phyloP scores from a whole-genome alignment of 2,113 vertebrate species.

The Ceyx margarethae region DNA sequence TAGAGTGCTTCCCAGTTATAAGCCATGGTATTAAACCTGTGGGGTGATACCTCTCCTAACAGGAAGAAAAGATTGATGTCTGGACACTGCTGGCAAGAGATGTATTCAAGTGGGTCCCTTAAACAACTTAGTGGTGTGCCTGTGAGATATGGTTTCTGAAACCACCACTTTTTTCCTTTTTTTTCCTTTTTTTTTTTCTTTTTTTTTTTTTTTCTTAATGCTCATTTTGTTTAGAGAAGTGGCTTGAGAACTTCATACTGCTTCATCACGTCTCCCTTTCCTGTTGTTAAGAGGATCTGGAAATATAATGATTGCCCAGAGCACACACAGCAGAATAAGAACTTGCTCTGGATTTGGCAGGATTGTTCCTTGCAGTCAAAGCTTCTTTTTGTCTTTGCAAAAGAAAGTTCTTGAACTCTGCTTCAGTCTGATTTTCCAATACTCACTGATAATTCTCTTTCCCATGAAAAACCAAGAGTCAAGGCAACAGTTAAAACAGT shows the following conservation, averaged over 20 bases:
- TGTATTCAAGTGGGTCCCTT: background rate
- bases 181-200: background rate
- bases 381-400: background rate
- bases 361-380: background rate
- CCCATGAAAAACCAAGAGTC: background rate
- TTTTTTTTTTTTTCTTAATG: background rate
- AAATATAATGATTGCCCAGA: background rate
- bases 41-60: background rate
- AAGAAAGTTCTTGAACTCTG: conserved; percentile 1
- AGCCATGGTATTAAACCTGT: background rate
- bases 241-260: background rate
- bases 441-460: background rate
- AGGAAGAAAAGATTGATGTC: background rate
- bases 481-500: background rate
- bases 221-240: background rate
- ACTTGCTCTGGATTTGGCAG: background rate
- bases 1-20: background rate
- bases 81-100: background rate
- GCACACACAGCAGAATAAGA: background rate
- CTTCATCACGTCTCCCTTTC: background rate
- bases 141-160: background rate
- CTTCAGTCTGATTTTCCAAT: background rate
- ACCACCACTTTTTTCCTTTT: background rate
- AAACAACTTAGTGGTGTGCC: background rate
- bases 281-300: background rate